Base-by-base conservation (phyloP, 2,888 invertebrate species). In the Nymphalis urticae region DNA sequence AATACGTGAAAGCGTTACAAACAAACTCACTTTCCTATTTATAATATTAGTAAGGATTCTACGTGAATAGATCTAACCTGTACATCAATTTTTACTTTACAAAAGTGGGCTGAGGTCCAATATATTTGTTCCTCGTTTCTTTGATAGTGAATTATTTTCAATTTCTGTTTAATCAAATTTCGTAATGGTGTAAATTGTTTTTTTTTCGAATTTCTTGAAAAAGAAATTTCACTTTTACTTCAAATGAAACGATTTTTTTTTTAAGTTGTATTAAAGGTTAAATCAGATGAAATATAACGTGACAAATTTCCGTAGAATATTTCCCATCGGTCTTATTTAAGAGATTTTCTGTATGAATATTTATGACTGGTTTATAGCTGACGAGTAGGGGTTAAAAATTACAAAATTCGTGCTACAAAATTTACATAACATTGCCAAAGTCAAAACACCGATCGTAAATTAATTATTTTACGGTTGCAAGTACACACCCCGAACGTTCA, bases 341-440 rank as follows among this genome's bases (percentile, higher is more conserved):
- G n/a, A 27, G 17, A 50, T 51, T 51, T 51, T 13, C 50, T 63
- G 56, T 67, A 75, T 73, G 67, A 75, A 75, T 73, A 72, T 73
- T 72, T 63, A 73, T 74, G 67, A 68, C 47, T 48, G 42, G 62
- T 72, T 72, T 59, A 63, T 59, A 53, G 64, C 58, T 51, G 59
- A 71, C 27, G 68, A 64, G 64, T 72, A 64, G 68, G 65, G 67
- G 66, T 70, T 66, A 75, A 77, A 76, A 75, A 74, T 73, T 71
- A 69, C 69, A 24, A 74, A 74, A 63, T 73, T 72, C 63, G 62
- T 62, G 67, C 69, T 48, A 74, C 73, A 69, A 75, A 74, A 78
- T 77, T 77, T 72, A 58, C 77, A 76, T 78, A 75, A 61, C 42
- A 53, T 72, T 75, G 73, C 72, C 74, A 36, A 48, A n/a, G 51